Percentiles rank a stretch among this genome's conserved stretches.
phyloP scores from a whole-genome alignment of 30 jellyfish, hydroid and myxozoan genomes.

The Pelagia noctiluca region DNA sequence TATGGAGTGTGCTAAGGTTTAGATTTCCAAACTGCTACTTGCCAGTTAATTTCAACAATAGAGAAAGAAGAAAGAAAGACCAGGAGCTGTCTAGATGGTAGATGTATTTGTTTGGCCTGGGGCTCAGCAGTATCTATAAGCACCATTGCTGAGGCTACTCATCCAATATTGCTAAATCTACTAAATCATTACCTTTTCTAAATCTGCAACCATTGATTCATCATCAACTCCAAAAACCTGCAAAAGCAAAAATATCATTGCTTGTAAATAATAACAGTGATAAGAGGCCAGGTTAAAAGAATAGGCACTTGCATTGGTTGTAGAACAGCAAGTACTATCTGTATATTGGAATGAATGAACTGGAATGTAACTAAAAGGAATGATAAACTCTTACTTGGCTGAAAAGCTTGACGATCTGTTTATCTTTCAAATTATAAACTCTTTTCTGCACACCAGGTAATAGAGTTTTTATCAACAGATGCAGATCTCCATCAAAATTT shows the following conservation, averaged over 20 bases:
- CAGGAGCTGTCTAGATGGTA: too few species aligned
- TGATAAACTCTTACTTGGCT: slow-evolving; percentile 65
- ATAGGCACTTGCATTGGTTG: too few species aligned
- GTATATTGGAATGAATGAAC: neutral
- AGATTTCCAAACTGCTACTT: too few species aligned
- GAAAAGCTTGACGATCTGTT: slow-evolving; percentile 82
- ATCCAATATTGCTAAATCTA: too few species aligned
- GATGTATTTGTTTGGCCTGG: too few species aligned
- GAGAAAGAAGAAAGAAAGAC: too few species aligned
- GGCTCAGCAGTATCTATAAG: too few species aligned
- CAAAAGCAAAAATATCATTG: too few species aligned
- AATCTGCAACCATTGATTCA: slow-evolving; percentile 60
- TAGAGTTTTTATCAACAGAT: slow-evolving; percentile 65
- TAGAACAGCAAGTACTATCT: too few species aligned
- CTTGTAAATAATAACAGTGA: neutral
- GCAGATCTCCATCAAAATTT: slow-evolving; percentile 69
- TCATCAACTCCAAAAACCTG: slow-evolving; percentile 59
- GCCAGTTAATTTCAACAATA: too few species aligned
- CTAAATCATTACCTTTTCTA: slow-evolving; percentile 78
- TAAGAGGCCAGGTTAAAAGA: neutral
- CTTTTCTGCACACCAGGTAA: slow-evolving; percentile 88
- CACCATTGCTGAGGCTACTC: too few species aligned
- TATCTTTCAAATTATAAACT: slow-evolving; percentile 84
- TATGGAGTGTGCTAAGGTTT: too few species aligned
- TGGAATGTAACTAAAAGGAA: neutral